Evolutionary conservation across 2,888 invertebrate genomes (phyloP), one percentile per base, ranked within the genome.

Genomic region (Caenorhabditis sp.): DNA sequence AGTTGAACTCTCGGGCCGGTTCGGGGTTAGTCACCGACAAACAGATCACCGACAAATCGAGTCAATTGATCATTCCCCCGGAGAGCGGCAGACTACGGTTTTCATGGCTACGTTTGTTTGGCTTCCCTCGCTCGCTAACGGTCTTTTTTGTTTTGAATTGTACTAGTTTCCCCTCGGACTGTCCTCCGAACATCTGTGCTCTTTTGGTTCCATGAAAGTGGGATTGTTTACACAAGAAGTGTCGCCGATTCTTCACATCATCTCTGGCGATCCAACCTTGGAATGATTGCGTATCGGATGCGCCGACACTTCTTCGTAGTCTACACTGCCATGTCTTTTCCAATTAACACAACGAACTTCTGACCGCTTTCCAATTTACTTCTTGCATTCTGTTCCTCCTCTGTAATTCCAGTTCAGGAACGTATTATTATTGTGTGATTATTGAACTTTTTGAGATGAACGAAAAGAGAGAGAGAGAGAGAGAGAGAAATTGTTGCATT

Each of bases 1-100:
- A 30, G 66, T 45, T 66, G 66, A 66, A 66, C 66, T 66, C 66
- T 61, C 22, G 26, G 45, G 45, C 45, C 41, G 20, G 41, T 41
- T 41, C 45, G 45, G 6, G 35, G 37, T 66, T 65, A 53, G 65
- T 65, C 65, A 63, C 35, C 63, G 30, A 22, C 41, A 58, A 58
- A 58, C 30, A 58, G 45, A 58, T 59, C 59, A 27, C 26, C 26
- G 37, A 39, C 55, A 30, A 50, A 50, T 32, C 27, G 50, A 50
- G 26, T 39, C 62, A 32, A 62, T 41, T 62, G 39, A 43, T 52
- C 62, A 43, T 26, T 62, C 17, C 17, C 20, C n/a, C 11, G 9
- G n/a, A 22, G 22, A 13, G 11, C 24, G 24, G 22, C 20, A 45
- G 22, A 45, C 45, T 24, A 52, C 22, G 20, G n/a, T 35, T 52